Conservation (phyloP, 2,888 invertebrate genomes). For the Protophormia terraenovae region DNA sequence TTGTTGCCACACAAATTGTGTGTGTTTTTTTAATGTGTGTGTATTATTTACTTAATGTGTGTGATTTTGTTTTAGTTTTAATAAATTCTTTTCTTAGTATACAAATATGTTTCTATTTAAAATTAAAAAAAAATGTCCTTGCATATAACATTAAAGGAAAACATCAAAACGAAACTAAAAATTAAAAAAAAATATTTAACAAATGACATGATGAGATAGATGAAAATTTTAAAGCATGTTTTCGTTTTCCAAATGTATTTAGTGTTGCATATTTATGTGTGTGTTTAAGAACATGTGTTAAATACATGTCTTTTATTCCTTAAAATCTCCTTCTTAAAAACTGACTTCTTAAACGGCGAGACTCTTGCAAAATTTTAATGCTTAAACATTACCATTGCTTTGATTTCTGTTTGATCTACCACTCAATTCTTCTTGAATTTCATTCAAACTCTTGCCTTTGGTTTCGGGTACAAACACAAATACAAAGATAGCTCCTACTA, state of each 20-base stretch:
- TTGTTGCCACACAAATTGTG: no score
- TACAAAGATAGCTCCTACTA: constrained; percentile 86
- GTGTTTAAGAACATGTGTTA: not conserved
- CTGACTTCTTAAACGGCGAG: constrained; percentile 1
- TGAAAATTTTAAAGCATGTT: not conserved
- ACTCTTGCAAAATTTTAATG: not conserved
- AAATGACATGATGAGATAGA: constrained; percentile 28
- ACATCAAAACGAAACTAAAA: constrained; percentile 18
- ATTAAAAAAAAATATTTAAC: not conserved
- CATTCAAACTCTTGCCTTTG: constrained; percentile 80
- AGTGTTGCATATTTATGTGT: not conserved
- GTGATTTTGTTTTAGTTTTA: not conserved
- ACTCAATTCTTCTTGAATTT: constrained; percentile 78
- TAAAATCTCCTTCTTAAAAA: constrained; percentile 11
- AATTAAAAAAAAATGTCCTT: constrained; percentile 34
- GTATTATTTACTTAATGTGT: not conserved
- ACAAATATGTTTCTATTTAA: constrained; percentile 21
- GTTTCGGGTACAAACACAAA: constrained; percentile 85
- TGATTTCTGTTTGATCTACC: constrained; percentile 69
- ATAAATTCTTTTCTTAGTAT: constrained; percentile 49
- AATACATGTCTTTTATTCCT: constrained; percentile 8
- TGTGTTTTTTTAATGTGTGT: not conserved
- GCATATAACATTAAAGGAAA: constrained; percentile 32
- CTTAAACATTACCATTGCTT: constrained; percentile 61
- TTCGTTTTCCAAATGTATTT: not conserved